These are phyloP conservation scores for Hoplostethus mediterraneus DNA, from an alignment of 2,797 vertebrate species.

Conservation along the genomic window DNA sequence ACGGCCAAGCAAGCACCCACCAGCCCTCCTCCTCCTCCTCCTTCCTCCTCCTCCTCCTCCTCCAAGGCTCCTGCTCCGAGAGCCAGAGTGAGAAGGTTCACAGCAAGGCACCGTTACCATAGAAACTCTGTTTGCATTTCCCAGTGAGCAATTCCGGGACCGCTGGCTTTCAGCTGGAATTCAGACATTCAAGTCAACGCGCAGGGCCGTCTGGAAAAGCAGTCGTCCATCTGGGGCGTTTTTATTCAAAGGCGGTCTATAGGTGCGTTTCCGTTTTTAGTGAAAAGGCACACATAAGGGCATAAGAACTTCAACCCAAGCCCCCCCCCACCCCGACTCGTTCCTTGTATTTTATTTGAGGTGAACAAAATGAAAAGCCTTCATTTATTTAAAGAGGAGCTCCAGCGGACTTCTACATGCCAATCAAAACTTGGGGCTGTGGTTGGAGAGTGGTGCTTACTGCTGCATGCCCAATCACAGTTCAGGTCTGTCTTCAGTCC, in stretches of 20 bases:
- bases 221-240: constrained; percentile 67
- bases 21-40: constrained; percentile 47
- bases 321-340: background rate
- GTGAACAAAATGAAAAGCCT: constrained; percentile 58
- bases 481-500: constrained; percentile 74
- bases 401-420: constrained; percentile 42
- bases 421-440: constrained; percentile 72
- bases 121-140: constrained; percentile 89
- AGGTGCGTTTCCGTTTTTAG: constrained; percentile 74
- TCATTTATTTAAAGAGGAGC: constrained; percentile 53
- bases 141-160: constrained; percentile 81
- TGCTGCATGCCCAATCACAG: constrained; percentile 71
- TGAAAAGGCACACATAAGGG: constrained; percentile 63
- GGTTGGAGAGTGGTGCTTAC: constrained; percentile 60
- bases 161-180: constrained; percentile 82
- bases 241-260: constrained; percentile 69
- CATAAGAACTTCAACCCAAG: too few relatives aligned
- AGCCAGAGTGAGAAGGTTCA: constrained; percentile 74
- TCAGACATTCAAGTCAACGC: constrained; percentile 77
- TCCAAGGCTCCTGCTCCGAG: constrained; percentile 46
- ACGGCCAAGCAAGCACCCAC: constrained; percentile 36
- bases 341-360: constrained; percentile 56
- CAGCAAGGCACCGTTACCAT: constrained; percentile 79
- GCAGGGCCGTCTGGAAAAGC: constrained; percentile 75
- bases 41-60: constrained; percentile 38